Evolutionary conservation across 2,797 vertebrate species (phyloP).

Genomic region (Gymnodraco acuticeps): DNA sequence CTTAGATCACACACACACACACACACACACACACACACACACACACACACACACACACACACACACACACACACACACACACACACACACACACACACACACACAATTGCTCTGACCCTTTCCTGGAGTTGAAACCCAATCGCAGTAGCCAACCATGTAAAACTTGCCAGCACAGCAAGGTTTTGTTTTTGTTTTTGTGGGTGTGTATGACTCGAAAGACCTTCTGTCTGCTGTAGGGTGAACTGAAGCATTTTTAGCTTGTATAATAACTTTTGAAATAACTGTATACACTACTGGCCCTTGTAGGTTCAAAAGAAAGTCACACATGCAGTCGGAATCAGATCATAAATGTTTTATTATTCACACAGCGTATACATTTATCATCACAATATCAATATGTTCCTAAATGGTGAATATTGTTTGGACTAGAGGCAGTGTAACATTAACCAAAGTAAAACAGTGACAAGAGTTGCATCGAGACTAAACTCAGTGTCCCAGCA

Average conservation of each 20-base stretch:
- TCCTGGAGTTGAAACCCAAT: slow-evolving; percentile 75
- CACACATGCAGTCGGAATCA: not conserved
- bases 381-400: no score
- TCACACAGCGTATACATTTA: no score
- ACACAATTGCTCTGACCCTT: slow-evolving; percentile 63
- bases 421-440: not conserved
- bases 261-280: slow-evolving; percentile 24
- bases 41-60: slow-evolving; percentile 34
- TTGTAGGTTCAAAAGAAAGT: slow-evolving; percentile 17
- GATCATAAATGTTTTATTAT: no score
- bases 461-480: not conserved
- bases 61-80: slow-evolving; percentile 54
- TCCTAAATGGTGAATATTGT: not conserved
- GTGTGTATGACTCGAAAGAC: slow-evolving; percentile 40
- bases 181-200: slow-evolving; percentile 61
- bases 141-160: slow-evolving; percentile 66
- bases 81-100: slow-evolving; percentile 35
- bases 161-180: slow-evolving; percentile 69
- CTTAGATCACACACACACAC: slow-evolving; percentile 71
- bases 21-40: slow-evolving; percentile 40
- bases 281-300: slow-evolving; percentile 20
- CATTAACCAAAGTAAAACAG: slow-evolving; percentile 22
- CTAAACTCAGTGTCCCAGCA: not conserved
- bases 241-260: slow-evolving; percentile 24
- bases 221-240: slow-evolving; percentile 39